Base-by-base conservation (phyloP, 2,888 invertebrate genomes). In the Caenorhabditis panamensis region DNA sequence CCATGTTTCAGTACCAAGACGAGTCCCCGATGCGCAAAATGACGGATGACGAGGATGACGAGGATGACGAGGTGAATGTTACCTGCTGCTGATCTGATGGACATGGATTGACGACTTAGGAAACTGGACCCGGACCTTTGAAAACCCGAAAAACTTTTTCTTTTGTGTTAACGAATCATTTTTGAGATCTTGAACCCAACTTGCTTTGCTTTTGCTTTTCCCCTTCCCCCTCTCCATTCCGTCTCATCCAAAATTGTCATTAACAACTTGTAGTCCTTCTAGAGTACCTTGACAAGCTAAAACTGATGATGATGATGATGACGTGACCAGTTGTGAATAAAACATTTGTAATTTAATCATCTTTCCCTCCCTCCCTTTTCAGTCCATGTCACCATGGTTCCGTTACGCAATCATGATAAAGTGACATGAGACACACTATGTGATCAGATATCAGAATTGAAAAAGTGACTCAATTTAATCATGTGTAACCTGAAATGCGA, bases 61-160 rank as follows among this genome's bases (percentile, higher is more conserved):
- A 54, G 16, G 54, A 54, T 26, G 54, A 54, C 28, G 64, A 73
- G 37, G 72, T 73, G 28, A 58, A 56, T 31, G 72, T 49, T 18
- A 58, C 72, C 18, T 73, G 63, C 56, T 73, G 72, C 31, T 73
- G 20, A 58, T 16, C 31, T 73, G 20, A 58, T 16, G 13, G 20
- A 16, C 16, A 44, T 44, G 20, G n/a, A 56, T 31, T 56, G 31
- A n/a, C n/a, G 26, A 11, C 8, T 22, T 4, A 31, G 9, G 4
- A 9, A 31, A 44, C 5, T 2, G 16, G 22, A 16, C 20, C 36
- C 18, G 1, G 22, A 24, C 13, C 41, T 41, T 13, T 41, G 41
- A 41, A 41, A 41, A 41, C 5, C 41, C 8, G 41, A 13, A 6
- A 41, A 41, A 11, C 13, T 2, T 41, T 41, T 41, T 41, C 13